Base-by-base conservation (phyloP, 2,888 invertebrate species). In the Aromia moschata region DNA sequence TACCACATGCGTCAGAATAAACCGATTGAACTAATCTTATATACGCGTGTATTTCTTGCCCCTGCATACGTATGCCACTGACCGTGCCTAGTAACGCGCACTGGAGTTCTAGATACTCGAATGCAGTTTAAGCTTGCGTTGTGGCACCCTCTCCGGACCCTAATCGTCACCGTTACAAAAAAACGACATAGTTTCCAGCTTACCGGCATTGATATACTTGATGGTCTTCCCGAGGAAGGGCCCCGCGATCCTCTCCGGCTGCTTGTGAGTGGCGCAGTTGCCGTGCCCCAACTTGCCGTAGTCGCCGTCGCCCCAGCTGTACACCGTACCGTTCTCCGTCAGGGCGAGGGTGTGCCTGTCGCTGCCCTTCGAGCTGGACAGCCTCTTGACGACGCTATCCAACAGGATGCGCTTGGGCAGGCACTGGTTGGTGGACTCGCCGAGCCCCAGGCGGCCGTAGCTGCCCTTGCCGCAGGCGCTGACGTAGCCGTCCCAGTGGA, bases 401-500 rank as follows among this genome's bases (percentile, higher is more conserved):
- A 87, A 80, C 33, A 80, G 76, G 45, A 87, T 79, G 52, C 82
- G 81, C 71, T 85, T 86, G 1, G 86, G 86, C 41, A 82, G 73
- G 7, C 82, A 80, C 71, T 87, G 87, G 73, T 86, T 87, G 54
- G 83, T 83, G 0, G 86, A 86, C 74, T 87, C 87, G 0, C 87
- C 87, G 1, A 87, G 78, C 1, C 87, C 87, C n/a, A 87, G 76
- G 17, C 87, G 80, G 1, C 87, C 87, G 73, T 87, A 87, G 69
- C 85, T 86, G 0, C 86, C 86, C 76, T 86, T 87, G 1, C 87
- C 86, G 75, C 87, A 87, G 1, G 86, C 87, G 69, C 83, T 84
- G 12, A 87, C 83, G 47, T 82, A 80, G 1, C 86, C 86, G 72
- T 85, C 85, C 61, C 78, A 79, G 67, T 86, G 84, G 9, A 87